A percentile compares a stretch with the other conserved stretches of the same genome.
Evolutionary conservation across 2,113 vertebrate genomes (phyloP).

Genomic region (Actinemys pallida): DNA sequence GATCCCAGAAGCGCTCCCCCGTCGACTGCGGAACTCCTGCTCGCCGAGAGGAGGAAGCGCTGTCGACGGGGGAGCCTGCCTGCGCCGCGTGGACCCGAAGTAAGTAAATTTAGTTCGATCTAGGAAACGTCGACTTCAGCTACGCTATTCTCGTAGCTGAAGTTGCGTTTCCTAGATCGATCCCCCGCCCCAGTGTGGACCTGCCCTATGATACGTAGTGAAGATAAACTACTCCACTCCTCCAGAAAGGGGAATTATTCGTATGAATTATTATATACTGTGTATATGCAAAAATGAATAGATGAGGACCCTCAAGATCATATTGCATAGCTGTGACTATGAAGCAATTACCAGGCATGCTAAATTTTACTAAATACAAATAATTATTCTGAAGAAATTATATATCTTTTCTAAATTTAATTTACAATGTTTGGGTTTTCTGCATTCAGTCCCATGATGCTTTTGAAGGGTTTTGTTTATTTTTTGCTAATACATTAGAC

Average conservation of each 20-base stretch:
- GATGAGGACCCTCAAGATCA: neutral
- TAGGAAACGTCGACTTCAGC: too few species aligned
- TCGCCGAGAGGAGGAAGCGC: too few species aligned
- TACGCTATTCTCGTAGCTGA: too few species aligned
- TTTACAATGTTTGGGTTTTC: neutral
- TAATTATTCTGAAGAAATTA: neutral
- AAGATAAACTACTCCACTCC: neutral
- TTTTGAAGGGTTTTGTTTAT: neutral
- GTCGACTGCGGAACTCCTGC: too few species aligned
- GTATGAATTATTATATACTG: neutral
- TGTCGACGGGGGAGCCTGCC: too few species aligned
- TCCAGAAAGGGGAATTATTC: neutral
- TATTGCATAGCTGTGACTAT: neutral
- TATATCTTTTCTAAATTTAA: neutral
- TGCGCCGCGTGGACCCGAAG: too few species aligned
- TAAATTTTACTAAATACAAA: neutral
- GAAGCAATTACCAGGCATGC: neutral
- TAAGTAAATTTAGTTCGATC: too few species aligned
- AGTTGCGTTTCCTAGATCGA: too few species aligned
- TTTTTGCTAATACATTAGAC: neutral
- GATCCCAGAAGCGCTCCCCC: too few species aligned
- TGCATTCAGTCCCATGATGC: neutral
- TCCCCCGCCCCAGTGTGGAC: too few species aligned
- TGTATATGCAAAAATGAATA: neutral
- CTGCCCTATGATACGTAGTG: neutral